Percentiles rank a stretch among this genome's conserved stretches.
Evolutionary conservation across 2,888 invertebrate species (phyloP).

Genomic region (Tenthredo scrophulariae): DNA sequence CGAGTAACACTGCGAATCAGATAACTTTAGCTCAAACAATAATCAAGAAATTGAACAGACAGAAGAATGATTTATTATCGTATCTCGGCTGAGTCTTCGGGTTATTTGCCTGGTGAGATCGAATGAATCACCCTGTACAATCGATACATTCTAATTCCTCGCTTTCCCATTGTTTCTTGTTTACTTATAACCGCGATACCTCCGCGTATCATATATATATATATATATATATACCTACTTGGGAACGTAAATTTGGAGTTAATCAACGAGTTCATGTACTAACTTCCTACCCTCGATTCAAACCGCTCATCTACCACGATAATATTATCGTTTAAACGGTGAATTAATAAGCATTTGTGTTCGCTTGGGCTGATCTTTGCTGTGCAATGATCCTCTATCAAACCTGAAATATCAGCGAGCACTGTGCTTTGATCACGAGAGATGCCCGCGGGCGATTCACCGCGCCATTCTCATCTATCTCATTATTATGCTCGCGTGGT

Average conservation of each 20-base stretch:
- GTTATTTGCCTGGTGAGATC: not conserved
- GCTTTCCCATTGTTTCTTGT: not conserved
- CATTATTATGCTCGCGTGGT: constrained; percentile 14
- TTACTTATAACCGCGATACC: not conserved
- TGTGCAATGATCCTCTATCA: not conserved
- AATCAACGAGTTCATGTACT: not conserved
- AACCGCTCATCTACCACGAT: not conserved
- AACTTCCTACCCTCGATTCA: not conserved
- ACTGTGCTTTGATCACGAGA: constrained; percentile 35
- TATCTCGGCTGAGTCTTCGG: not conserved
- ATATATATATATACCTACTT: not conserved
- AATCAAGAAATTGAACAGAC: not conserved
- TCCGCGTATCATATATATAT: too few relatives aligned
- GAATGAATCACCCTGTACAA: not conserved
- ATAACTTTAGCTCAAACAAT: not conserved
- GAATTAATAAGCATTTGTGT: constrained; percentile 9
- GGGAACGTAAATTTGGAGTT: constrained; percentile 15
- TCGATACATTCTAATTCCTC: not conserved
- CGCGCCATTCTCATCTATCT: constrained; percentile 33
- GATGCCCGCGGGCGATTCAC: constrained; percentile 48
- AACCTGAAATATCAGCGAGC: not conserved
- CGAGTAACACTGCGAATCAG: not conserved
- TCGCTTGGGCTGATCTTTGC: not conserved
- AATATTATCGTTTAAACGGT: not conserved
- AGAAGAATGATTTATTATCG: not conserved